phyloP scores from a whole-genome alignment of 2,797 vertebrate species.

The Amazona finschi region DNA sequence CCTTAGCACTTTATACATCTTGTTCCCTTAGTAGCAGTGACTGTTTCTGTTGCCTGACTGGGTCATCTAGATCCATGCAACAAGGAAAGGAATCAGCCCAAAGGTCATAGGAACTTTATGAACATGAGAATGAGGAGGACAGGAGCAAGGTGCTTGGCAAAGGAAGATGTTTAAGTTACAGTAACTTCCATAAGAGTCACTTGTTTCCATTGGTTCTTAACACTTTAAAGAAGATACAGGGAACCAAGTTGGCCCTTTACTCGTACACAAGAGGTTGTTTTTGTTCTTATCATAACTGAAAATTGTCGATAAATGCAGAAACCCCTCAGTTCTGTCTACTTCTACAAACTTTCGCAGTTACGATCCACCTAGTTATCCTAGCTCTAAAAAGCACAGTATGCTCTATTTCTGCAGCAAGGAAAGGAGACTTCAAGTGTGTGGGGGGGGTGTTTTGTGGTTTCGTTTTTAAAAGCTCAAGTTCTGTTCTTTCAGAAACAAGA shows the following conservation, averaged over 20 bases:
- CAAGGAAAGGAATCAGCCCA: not conserved
- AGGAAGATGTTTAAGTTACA: not conserved
- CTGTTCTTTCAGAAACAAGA: not conserved
- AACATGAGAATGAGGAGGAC: not conserved
- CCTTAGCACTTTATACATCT: not conserved
- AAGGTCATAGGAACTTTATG: not conserved
- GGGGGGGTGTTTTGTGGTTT: not conserved
- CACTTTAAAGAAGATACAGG: not conserved
- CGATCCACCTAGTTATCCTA: not conserved
- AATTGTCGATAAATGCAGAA: not conserved
- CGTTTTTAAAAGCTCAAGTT: not conserved
- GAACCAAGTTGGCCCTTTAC: not conserved
- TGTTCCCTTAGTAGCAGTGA: not conserved
- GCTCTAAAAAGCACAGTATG: not conserved
- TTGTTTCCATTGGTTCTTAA: not conserved
- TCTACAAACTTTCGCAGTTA: not conserved
- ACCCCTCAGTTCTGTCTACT: not conserved
- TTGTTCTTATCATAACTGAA: not conserved
- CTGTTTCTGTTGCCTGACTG: not conserved
- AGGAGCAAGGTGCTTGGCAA: not conserved
- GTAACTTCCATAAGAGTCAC: not conserved
- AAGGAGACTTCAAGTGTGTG: not conserved
- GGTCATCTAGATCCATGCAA: not conserved
- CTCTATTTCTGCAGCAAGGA: not conserved
- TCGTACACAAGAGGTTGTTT: not conserved